Evolutionary conservation across 1,140 invertebrate genomes (phyloP), one percentile per base, ranked within the genome.

Genomic region (Drosophila ercepeae): DNA sequence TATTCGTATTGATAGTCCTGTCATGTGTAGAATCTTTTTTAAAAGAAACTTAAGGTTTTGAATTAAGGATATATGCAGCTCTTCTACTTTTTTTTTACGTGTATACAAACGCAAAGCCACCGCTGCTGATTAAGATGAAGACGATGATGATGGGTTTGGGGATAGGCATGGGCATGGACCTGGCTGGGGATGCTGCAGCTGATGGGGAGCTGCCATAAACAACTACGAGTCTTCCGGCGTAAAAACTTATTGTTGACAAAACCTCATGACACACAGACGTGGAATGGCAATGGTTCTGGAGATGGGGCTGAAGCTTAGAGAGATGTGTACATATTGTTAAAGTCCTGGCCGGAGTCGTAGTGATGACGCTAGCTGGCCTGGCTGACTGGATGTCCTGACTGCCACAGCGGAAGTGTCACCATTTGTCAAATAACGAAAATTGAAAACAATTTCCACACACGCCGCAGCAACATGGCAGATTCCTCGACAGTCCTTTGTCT

Each of bases 351-450:
- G 32, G 29, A 27, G 7, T 8, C 13, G 48, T 51, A 45, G 16
- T 23, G 34, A 57, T 58, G 45, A 55, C 44, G 52, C 16, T 41
- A 23, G 34, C 14, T 36, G 57, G 42, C 8, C 44, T 16, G 21
- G 29, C 36, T 69, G 73, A 18, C 49, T 69, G 69, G 54, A 34
- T 44, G 67, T 58, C 48, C 67, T 54, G 60, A 54, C 54, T 84
- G 84, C 63, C 88, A 79, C 81, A 88, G 88, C 82, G 88, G 88
- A 89, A 89, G 88, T 89, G 88, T 89, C 88, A 89, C 88, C 86
- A 89, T 89, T 89, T 89, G 88, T 89, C 88, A 89, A 89, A 89
- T 89, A 89, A 90, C 88, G 82, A 89, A 89, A 89, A 89, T 89
- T 89, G 88, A 89, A 89, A 89, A 89, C 88, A 89, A 90, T 89